Base-by-base conservation (phyloP, 2,888 invertebrate genomes). In the Palloptera scutellata region DNA sequence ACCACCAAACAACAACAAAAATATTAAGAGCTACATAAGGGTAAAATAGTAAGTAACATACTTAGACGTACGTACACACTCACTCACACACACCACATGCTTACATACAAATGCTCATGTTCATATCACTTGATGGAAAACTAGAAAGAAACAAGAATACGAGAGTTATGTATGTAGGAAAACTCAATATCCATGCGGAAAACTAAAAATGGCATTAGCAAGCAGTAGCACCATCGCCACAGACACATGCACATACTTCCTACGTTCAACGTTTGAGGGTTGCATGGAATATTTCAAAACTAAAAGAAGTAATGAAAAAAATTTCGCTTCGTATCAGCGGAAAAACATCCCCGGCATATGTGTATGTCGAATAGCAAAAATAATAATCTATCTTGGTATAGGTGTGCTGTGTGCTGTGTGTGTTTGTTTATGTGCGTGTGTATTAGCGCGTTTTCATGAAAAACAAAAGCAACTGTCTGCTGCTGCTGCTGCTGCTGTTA, bases 341-440 rank as follows among this genome's bases (percentile, higher is more conserved):
- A 76, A 79, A 79, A 77, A 74, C 77, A 77, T 73, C 77, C 78
- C 78, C 77, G 70, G 68, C 76, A 77, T 77, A 64, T 68, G 57
- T 62, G 68, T 71, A 70, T 71, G 74, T 19, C 51, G 51, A 15
- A n/a, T 48, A 13, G 51, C 51, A 48, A 48, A 48, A 13, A 48
- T 13, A 48, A 48, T 48, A n/a, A 48, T 48, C 54, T 2, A 17
- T 12, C 54, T 8, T 45, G 1, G 15, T 15, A 53, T 62, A 15
- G 45, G 40, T 58, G 42, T 58, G 58, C 40, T 13, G 58, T 58
- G 13, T 40, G 58, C 40, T 19, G 12, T 17, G 41, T 20, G n/a
- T 43, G 19, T 17, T 15, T 51, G 51, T 51, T 51, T 2, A 15
- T 17, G 54, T 15, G 17, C 6, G 17, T 54, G 54, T 13, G 48